Conservation (phyloP, 2,888 invertebrate genomes). For the Xestia ashworthii region DNA sequence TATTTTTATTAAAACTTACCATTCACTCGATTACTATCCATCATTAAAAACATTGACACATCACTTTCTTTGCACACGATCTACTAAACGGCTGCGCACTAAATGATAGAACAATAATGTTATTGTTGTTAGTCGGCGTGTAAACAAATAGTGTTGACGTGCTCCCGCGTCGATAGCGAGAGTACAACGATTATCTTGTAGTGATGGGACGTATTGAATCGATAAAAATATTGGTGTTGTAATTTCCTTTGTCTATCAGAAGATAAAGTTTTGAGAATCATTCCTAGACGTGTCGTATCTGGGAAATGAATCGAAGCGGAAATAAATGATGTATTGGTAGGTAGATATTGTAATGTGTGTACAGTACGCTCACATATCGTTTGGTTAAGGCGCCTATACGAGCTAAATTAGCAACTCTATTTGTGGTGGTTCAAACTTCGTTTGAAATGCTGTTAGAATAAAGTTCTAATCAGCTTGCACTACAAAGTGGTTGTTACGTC, state of each 20-base stretch:
- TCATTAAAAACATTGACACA: conserved; percentile 32
- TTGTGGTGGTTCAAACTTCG: too few species aligned
- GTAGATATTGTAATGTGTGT: background rate
- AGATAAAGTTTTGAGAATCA: background rate
- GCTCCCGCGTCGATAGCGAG: conserved; percentile 64
- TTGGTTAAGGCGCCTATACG: too few species aligned
- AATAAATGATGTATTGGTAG: background rate
- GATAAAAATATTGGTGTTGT: conserved; percentile 36
- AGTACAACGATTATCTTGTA: conserved; percentile 66
- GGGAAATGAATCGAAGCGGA: background rate
- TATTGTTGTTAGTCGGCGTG: conserved; percentile 64
- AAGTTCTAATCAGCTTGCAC: too few species aligned
- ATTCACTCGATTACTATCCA: conserved; percentile 39
- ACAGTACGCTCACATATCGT: background rate
- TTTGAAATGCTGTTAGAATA: too few species aligned
- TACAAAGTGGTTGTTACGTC: too few species aligned
- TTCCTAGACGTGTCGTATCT: background rate
- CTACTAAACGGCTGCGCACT: conserved; percentile 31
- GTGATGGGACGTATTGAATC: conserved; percentile 52
- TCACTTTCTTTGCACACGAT: conserved; percentile 31
- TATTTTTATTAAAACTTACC: conserved; percentile 38
- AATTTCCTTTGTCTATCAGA: background rate
- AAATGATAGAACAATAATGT: conserved; percentile 52
- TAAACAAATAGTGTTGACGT: conserved; percentile 69
- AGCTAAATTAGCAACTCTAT: too few species aligned